Evolutionary conservation across 2,888 invertebrate genomes (phyloP), one percentile per base, ranked within the genome.

Genomic region (Philaethria dido): DNA sequence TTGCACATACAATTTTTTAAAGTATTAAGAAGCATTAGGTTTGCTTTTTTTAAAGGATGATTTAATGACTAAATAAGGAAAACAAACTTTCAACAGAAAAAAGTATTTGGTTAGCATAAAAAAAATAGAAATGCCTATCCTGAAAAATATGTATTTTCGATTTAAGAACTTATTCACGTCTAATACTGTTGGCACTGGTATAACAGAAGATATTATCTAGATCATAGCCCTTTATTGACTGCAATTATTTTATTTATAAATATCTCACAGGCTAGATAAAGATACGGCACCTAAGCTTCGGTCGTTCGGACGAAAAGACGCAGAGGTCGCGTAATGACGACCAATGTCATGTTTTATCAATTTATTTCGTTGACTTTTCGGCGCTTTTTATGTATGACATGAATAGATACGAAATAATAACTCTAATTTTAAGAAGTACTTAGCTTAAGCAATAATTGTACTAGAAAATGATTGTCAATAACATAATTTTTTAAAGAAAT

Each of bases 351-450:
- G 54, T 63, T 52, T 66, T 69, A 71, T 69, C 66, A 44, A 70
- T 61, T 69, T 69, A 69, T 69, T 67, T 63, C 63, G 62, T 69
- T 69, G 69, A 69, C 67, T 62, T 62, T 54, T 66, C 69, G 71
- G 71, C 67, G 59, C 67, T 50, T 71, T 71, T 67, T 47, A 62
- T 62, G 55, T 66, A 14, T 47, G 59, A 65, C 64, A 65, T 29
- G 61, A 16, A 54, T 54, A 45, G 61, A 61, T 66, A 66, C 22
- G 14, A n/a, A 45, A 45, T 42, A 66, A 52, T 61, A 61, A 61
- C 50, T 0, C 16, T 36, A 57, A 9, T 65, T 60, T 60, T 33
- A 18, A 45, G 29, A 60, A 45, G 8, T 16, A 45, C 1, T 22
- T 25, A 18, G 18, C 45, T 25, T 33, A 18, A 16, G 8, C 44